phyloP scores from a whole-genome alignment of 2,113 vertebrate species.

The Pao palembangensis region DNA sequence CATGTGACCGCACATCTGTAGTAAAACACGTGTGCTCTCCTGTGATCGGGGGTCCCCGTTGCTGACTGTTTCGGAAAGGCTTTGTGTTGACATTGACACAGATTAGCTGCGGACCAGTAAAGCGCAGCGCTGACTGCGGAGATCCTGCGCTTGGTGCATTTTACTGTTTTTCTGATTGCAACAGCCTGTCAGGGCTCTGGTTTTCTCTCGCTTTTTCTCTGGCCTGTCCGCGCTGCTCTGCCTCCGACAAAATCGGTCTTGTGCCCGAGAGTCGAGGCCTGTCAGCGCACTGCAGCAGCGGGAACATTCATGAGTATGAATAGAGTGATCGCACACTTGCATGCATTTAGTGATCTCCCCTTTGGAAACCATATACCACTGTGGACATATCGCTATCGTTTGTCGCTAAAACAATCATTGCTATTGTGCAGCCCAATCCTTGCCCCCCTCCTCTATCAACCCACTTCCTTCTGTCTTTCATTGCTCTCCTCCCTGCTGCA shows the following conservation, averaged over 20 bases:
- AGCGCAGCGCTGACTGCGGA: slow-evolving; percentile 30
- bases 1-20: slow-evolving; percentile 40
- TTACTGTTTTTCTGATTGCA: slow-evolving; percentile 9
- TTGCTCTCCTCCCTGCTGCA: slow-evolving; percentile 48
- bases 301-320: slow-evolving; percentile 63
- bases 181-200: neutral
- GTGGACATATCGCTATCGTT: slow-evolving; percentile 53
- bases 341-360: slow-evolving; percentile 64
- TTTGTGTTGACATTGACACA: slow-evolving; percentile 66
- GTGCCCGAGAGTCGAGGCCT: slow-evolving; percentile 31
- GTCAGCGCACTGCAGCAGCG: slow-evolving; percentile 40
- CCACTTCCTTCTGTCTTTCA: slow-evolving; percentile 19
- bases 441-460: neutral
- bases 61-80: slow-evolving; percentile 59
- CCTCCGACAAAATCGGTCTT: slow-evolving; percentile 59
- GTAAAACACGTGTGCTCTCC: slow-evolving; percentile 27
- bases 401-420: slow-evolving; percentile 65
- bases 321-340: slow-evolving; percentile 49
- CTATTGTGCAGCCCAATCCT: slow-evolving; percentile 64
- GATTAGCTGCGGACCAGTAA: slow-evolving; percentile 60
- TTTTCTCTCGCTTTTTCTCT: slow-evolving; percentile 25
- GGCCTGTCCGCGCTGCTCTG: slow-evolving; percentile 40
- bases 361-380: slow-evolving; percentile 62
- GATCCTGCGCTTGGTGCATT: slow-evolving; percentile 7
- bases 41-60: slow-evolving; percentile 21